Percentiles rank a stretch among this genome's conserved stretches.
phyloP scores from a whole-genome alignment of 92 coral and sea anemone species.

The Umimayanthus kanabou region DNA sequence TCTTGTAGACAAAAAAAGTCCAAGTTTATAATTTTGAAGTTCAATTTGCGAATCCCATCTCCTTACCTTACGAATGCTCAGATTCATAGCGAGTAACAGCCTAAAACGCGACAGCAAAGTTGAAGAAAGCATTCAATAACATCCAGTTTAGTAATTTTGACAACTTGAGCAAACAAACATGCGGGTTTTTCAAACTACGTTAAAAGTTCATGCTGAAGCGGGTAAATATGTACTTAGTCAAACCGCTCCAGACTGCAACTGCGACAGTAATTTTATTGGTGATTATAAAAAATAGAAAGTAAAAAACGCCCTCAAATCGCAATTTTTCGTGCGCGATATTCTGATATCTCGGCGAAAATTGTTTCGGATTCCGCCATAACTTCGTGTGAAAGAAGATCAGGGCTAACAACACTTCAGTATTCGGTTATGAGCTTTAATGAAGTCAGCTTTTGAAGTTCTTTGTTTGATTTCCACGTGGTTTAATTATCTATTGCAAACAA shows the following conservation, averaged over 20 bases:
- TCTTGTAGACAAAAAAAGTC: not conserved
- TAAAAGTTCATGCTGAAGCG: constrained; percentile 9
- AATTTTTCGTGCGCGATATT: not conserved
- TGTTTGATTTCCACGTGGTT: constrained; percentile 45
- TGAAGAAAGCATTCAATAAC: not conserved
- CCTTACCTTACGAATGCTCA: not conserved
- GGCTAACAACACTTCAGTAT: constrained; percentile 7
- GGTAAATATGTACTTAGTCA: constrained; percentile 35
- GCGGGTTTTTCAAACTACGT: constrained; percentile 15
- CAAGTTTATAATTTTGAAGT: not conserved
- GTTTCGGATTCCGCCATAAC: not conserved
- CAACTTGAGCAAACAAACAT: constrained; percentile 36
- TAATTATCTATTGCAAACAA: constrained; percentile 38
- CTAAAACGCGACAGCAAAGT: not conserved
- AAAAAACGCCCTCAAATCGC: not conserved
- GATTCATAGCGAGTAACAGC: not conserved
- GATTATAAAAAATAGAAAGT: not conserved
- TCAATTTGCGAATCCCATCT: not conserved
- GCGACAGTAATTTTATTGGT: not conserved
- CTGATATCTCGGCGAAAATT: not conserved
- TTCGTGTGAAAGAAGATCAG: not conserved
- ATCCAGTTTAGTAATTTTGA: not conserved
- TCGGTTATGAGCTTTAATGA: constrained; percentile 21
- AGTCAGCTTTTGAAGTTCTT: constrained; percentile 35
- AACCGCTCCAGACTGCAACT: not conserved